Evolutionary conservation across 1,140 invertebrate species (phyloP), one percentile per base, ranked within the genome.

Genomic region (Pseudobourletiella spinata): DNA sequence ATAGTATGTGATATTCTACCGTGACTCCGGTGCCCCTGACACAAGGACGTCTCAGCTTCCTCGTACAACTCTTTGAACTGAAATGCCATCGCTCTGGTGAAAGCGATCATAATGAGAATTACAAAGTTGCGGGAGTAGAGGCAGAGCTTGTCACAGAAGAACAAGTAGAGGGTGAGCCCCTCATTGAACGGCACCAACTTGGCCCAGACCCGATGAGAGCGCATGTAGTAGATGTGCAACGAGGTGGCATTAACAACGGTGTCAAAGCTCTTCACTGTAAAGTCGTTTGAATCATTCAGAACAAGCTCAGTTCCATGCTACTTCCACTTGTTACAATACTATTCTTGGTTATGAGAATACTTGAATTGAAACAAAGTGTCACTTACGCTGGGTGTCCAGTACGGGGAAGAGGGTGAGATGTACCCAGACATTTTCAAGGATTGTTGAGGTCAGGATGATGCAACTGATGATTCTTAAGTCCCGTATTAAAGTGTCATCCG

Each of bases 111-210:
- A 14, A 64, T 22, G 24, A 64, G 16, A 30, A 59, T 57, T 8
- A 42, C 32, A 32, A 43, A 64, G 55, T 64, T 64, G 56, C 62
- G 59, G 18, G 51, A 42, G 22, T 55, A 48, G n/a, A 61, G 16
- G 6, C 18, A 16, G 11, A 61, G 43, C 29, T 60, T 65, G 22
- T 65, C 20, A 1, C 28, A 20, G 1, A 60, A 2, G 11, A 65
- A 60, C 3, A 59, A 26, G 0, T 58, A 48, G 26, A 35, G 14
- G 0, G 51, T 42, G 4, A 44, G 18, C n/a, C 39, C n/a, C 8
- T n/a, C 35, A 20, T 60, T 29, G 25, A 46, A 61, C 11, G 22
- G 32, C 4, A 60, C 20, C 15, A 58, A 4, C 14, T 59, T 44
- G 24, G 16, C 30, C 61, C 61, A 63, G 22, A 16, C 25, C 26